Evolutionary conservation across 23 tunicate genomes (phyloP).

Genomic region (Halocynthia roretzi): DNA sequence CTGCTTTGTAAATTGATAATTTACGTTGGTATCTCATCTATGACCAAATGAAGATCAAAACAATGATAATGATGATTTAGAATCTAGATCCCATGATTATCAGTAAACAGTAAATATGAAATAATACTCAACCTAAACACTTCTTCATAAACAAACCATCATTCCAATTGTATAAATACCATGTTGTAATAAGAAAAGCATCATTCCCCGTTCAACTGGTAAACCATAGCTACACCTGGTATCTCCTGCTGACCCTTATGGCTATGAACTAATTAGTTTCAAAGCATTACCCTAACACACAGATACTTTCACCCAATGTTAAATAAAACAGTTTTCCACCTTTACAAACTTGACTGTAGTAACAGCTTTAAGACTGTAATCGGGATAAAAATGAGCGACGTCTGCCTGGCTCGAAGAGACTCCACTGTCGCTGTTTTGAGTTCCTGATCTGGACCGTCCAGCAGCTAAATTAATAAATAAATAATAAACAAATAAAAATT

Average conservation of each 20-base stretch:
- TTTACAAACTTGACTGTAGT: slow-evolving; percentile 77
- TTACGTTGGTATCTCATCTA: too few species aligned
- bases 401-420: not conserved
- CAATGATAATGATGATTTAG: too few species aligned
- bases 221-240: too few species aligned
- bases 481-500: not conserved
- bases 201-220: too few species aligned
- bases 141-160: too few species aligned
- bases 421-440: slow-evolving; percentile 8
- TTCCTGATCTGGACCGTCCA: slow-evolving; percentile 25
- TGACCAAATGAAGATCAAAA: too few species aligned
- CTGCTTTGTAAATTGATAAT: too few species aligned
- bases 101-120: not conserved
- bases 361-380: slow-evolving; percentile 55
- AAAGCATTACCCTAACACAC: not conserved
- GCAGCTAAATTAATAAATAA: slow-evolving; percentile 9
- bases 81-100: too few species aligned
- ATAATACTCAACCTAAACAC: too few species aligned
- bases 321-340: slow-evolving; percentile 15
- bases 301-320: not conserved
- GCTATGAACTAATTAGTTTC: not conserved
- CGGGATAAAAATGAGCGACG: slow-evolving; percentile 44
- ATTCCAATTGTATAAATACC: too few species aligned
- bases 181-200: too few species aligned
- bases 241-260: not conserved